phyloP scores from a whole-genome alignment of 2,113 vertebrate species.

The Pollimyrus isidori region DNA sequence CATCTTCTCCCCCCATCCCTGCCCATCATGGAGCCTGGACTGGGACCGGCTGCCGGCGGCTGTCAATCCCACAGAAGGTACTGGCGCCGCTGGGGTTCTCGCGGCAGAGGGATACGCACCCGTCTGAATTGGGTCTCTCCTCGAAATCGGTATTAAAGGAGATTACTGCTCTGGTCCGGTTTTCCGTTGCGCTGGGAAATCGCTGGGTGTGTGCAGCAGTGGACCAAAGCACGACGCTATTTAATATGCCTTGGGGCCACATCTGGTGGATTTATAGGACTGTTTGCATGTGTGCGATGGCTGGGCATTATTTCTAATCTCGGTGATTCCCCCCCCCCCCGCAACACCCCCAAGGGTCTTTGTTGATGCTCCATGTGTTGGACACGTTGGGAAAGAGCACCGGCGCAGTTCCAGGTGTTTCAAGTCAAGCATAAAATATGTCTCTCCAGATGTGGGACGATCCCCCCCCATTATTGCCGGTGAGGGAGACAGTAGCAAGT shows the following conservation, averaged over 20 bases:
- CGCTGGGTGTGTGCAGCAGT: not conserved
- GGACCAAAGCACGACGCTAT: not conserved
- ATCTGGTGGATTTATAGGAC: not conserved
- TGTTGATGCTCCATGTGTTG: not conserved
- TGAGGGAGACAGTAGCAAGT: not conserved
- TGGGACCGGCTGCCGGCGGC: conserved; percentile 79
- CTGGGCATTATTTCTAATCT: not conserved
- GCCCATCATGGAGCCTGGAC: conserved; percentile 72
- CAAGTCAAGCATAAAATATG: not conserved
- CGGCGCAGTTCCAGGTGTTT: not conserved
- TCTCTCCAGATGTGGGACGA: not conserved
- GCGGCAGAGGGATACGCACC: not conserved
- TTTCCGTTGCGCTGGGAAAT: not conserved
- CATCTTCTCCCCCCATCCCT: conserved; percentile 71
- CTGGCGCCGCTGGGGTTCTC: conserved; percentile 30
- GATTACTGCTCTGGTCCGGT: not conserved
- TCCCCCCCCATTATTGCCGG: not conserved
- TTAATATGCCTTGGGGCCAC: not conserved
- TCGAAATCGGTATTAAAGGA: not conserved
- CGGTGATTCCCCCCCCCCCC: not conserved
- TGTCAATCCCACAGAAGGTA: conserved; percentile 87
- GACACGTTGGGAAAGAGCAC: not conserved
- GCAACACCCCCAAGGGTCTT: not conserved
- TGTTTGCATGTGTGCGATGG: not conserved
- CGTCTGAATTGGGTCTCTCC: not conserved